Evolutionary conservation across 2,113 vertebrate species (phyloP).

Genomic region (Oophaga pumilio): DNA sequence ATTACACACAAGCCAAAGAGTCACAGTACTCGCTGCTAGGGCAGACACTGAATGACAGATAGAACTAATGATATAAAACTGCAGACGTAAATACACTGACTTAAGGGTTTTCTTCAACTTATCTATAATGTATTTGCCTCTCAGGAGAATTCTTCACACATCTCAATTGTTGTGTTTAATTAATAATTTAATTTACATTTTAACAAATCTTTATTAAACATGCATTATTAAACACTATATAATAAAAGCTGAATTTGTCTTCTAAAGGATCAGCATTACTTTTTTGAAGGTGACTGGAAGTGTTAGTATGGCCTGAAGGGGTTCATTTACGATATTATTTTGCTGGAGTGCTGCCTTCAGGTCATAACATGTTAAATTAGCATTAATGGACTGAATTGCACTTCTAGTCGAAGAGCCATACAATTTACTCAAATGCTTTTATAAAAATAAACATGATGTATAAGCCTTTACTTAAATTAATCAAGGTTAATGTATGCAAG

Average conservation of each 20-base stretch:
- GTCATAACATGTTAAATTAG: too few relatives aligned
- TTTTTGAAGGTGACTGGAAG: not conserved
- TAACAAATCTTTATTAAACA: not conserved
- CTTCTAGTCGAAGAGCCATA: too few relatives aligned
- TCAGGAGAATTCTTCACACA: not conserved
- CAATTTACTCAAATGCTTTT: too few relatives aligned
- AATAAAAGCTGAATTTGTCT: not conserved
- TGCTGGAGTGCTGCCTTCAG: too few relatives aligned
- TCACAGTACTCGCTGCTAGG: slow-evolving; percentile 7
- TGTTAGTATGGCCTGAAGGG: too few relatives aligned
- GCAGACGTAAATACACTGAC: slow-evolving; percentile 19
- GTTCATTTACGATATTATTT: too few relatives aligned
- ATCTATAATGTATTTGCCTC: not conserved
- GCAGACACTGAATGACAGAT: slow-evolving; percentile 16
- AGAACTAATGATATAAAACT: not conserved
- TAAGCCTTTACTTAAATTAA: too few relatives aligned
- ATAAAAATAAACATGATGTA: too few relatives aligned
- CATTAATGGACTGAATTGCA: too few relatives aligned
- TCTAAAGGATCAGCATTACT: not conserved
- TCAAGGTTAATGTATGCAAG: too few relatives aligned
- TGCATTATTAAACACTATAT: not conserved
- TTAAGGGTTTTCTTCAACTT: not conserved
- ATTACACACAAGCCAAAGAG: slow-evolving; percentile 26
- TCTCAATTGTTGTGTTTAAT: not conserved
- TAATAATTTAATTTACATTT: not conserved